A percentile compares a stretch with the other conserved stretches of the same genome.
Evolutionary conservation across 2,113 vertebrate species (phyloP).

Genomic region (Bufo gargarizans): DNA sequence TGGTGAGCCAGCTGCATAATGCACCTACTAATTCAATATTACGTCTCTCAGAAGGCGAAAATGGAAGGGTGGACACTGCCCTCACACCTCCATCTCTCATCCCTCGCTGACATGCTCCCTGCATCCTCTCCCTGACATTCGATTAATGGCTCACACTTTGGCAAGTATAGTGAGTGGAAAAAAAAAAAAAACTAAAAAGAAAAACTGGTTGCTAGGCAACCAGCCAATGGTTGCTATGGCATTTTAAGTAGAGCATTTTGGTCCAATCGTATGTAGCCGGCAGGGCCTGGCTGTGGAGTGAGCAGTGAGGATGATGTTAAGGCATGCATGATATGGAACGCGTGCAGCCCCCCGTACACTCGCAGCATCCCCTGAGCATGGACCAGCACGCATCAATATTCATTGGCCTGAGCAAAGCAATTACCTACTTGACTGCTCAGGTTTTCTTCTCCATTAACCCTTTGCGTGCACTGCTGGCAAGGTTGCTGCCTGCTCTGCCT

Average conservation of each 20-base stretch:
- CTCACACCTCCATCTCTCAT: conserved; percentile 57
- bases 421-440: conserved; percentile 77
- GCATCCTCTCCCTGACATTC: conserved; percentile 75
- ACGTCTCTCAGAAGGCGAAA: not conserved
- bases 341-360: conserved; percentile 67
- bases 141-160: conserved; percentile 85
- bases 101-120: conserved; percentile 63
- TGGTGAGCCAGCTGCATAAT: not conserved
- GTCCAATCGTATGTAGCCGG: conserved; percentile 93
- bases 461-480: conserved; percentile 60
- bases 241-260: conserved; percentile 90
- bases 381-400: conserved; percentile 80
- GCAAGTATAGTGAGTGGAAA: conserved; percentile 27
- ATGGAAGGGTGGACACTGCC: not conserved
- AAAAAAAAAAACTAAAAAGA: conserved; percentile 73
- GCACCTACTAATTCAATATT: not conserved
- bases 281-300: conserved; percentile 78
- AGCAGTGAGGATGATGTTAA: conserved; percentile 77
- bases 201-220: conserved; percentile 91
- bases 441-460: conserved; percentile 70
- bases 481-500: not conserved
- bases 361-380: conserved; percentile 72
- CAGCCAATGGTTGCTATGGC: conserved; percentile 97
- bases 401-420: conserved; percentile 77
- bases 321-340: conserved; percentile 78